Evolutionary conservation across 2,113 vertebrate species (phyloP).

Genomic region (Heterocephalus glaber): DNA sequence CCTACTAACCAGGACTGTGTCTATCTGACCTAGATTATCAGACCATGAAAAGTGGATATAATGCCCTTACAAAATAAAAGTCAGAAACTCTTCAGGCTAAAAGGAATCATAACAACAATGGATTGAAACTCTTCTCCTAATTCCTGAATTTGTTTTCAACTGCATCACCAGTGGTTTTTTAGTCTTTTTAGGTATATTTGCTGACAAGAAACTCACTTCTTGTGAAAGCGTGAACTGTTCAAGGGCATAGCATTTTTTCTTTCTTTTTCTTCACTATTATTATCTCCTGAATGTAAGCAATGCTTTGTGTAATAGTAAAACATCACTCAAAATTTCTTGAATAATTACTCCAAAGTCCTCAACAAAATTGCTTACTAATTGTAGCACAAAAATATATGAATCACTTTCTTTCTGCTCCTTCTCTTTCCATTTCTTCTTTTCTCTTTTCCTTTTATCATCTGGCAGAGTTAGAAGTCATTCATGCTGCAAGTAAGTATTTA

Average conservation of each 20-base stretch:
- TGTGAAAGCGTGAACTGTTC: background rate
- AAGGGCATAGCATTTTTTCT: background rate
- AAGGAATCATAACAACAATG: conserved; percentile 9
- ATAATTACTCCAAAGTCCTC: background rate
- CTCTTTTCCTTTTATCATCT: background rate
- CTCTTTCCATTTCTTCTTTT: background rate
- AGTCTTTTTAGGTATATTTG: background rate
- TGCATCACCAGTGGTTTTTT: background rate
- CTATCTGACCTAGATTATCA: conserved; percentile 72
- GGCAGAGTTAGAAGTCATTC: background rate
- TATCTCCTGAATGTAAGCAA: background rate
- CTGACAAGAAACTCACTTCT: background rate
- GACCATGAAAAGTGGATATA: conserved; percentile 51
- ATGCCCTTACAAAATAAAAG: conserved; percentile 45
- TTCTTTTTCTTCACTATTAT: background rate
- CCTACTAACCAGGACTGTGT: background rate
- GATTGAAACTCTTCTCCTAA: background rate
- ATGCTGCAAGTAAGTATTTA: background rate
- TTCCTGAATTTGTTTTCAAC: background rate
- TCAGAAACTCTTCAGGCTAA: conserved; percentile 13
- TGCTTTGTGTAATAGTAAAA: background rate
- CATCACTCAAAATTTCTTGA: background rate
- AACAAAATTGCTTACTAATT: background rate
- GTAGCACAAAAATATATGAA: background rate
- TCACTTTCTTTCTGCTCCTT: background rate